A percentile compares a stretch with the other conserved stretches of the same genome.
phyloP scores from a whole-genome alignment of 2,888 invertebrate species.

The Drosophila imparisetae region DNA sequence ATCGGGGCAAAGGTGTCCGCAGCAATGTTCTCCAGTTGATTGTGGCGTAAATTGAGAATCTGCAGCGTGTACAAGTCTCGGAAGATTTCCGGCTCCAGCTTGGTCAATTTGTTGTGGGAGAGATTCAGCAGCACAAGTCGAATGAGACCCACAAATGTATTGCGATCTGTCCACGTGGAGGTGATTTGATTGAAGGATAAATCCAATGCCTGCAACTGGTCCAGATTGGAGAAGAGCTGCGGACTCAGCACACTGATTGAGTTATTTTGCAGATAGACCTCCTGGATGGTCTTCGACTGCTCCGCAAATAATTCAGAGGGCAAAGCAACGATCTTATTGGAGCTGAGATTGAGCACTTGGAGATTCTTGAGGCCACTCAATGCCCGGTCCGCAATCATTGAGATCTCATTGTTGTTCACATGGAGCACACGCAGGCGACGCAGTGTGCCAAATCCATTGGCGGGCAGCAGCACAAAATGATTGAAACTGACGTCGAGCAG shows the following conservation, averaged over 20 bases:
- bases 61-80: slow-evolving; percentile 94
- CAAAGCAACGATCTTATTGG: slow-evolving; percentile 94
- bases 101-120: slow-evolving; percentile 92
- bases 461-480: slow-evolving; percentile 92
- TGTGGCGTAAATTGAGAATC: slow-evolving; percentile 93
- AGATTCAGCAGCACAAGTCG: slow-evolving; percentile 94
- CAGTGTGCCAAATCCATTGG: slow-evolving; percentile 92
- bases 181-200: slow-evolving; percentile 94
- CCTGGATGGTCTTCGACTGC: slow-evolving; percentile 91
- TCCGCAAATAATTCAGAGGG: slow-evolving; percentile 94
- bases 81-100: slow-evolving; percentile 93
- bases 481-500: slow-evolving; percentile 93
- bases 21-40: slow-evolving; percentile 92
- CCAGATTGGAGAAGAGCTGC: slow-evolving; percentile 93
- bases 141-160: slow-evolving; percentile 94
- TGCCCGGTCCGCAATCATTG: slow-evolving; percentile 93
- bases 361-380: slow-evolving; percentile 92
- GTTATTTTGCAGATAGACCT: slow-evolving; percentile 96
- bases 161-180: slow-evolving; percentile 93
- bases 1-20: slow-evolving; percentile 95
- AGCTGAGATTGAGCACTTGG: slow-evolving; percentile 94
- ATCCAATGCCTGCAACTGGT: slow-evolving; percentile 92
- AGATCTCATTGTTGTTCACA: slow-evolving; percentile 94
- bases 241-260: slow-evolving; percentile 94
- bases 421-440: slow-evolving; percentile 92